phyloP scores from a whole-genome alignment of 2,888 invertebrate genomes.

The Trichopoda pennipes region DNA sequence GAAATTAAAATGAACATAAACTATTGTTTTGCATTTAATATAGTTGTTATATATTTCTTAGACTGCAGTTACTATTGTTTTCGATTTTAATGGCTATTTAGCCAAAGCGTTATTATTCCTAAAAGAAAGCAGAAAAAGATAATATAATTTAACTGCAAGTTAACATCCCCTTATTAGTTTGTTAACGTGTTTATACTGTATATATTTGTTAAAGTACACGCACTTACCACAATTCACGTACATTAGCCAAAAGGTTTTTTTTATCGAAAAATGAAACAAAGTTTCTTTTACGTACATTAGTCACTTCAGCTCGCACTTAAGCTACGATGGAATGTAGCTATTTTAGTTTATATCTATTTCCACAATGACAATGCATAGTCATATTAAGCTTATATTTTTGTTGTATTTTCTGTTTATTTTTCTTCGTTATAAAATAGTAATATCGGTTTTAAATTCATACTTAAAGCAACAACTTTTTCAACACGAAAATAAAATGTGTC shows the following conservation, averaged over 20 bases:
- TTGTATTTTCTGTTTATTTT: neutral
- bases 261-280: conserved; percentile 24
- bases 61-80: conserved; percentile 46
- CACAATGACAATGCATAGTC: neutral
- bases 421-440: neutral
- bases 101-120: conserved; percentile 18
- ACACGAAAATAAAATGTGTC: too few species aligned
- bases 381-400: neutral
- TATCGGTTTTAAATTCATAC: neutral
- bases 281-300: conserved; percentile 56
- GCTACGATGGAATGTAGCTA: neutral
- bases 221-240: conserved; percentile 66
- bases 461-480: too few species aligned
- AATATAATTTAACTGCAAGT: conserved; percentile 44
- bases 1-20: conserved; percentile 55
- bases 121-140: conserved; percentile 1
- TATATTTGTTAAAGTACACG: conserved; percentile 20
- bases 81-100: conserved; percentile 50
- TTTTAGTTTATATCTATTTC: neutral
- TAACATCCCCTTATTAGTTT: conserved; percentile 38
- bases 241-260: conserved; percentile 35
- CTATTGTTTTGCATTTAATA: conserved; percentile 65
- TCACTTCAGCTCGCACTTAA: conserved; percentile 42
- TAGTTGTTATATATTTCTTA: conserved; percentile 42
- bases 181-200: conserved; percentile 9